phyloP scores from a whole-genome alignment of 1,140 invertebrate species.

The Anoplophora glabripennis region DNA sequence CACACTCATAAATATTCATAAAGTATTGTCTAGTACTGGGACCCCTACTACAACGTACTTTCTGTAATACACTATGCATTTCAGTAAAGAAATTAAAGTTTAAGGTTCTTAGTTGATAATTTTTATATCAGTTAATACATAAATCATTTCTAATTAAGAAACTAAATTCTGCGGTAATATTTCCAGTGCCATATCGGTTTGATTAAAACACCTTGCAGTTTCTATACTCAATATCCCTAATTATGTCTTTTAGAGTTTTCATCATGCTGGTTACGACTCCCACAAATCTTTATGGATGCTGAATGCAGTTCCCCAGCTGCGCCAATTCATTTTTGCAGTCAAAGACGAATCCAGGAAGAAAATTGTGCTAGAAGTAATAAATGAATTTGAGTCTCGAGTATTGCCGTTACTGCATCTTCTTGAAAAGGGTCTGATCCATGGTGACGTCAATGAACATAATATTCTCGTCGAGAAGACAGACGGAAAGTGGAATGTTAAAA shows the following conservation, averaged over 20 bases:
- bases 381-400: slow-evolving; percentile 64
- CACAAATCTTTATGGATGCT: slow-evolving; percentile 73
- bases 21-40: no score
- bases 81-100: no score
- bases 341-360: slow-evolving; percentile 57
- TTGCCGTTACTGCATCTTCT: slow-evolving; percentile 56
- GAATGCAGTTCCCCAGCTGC: slow-evolving; percentile 62
- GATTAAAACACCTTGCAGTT: no score
- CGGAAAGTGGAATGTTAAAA: slow-evolving; percentile 54
- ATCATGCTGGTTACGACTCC: slow-evolving; percentile 64
- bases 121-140: no score
- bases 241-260: slow-evolving; percentile 58
- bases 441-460: slow-evolving; percentile 89
- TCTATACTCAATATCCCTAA: no score
- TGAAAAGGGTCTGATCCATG: slow-evolving; percentile 77
- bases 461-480: slow-evolving; percentile 60
- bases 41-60: no score
- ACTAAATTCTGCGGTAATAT: no score
- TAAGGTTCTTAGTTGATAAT: no score
- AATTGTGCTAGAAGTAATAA: slow-evolving; percentile 63
- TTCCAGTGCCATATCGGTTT: no score
- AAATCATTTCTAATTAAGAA: no score
- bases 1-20: no score
- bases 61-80: no score
- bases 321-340: slow-evolving; percentile 66